phyloP scores from a whole-genome alignment of 35 echinoderm and acorn worm species.

The Lytechinus pictus region DNA sequence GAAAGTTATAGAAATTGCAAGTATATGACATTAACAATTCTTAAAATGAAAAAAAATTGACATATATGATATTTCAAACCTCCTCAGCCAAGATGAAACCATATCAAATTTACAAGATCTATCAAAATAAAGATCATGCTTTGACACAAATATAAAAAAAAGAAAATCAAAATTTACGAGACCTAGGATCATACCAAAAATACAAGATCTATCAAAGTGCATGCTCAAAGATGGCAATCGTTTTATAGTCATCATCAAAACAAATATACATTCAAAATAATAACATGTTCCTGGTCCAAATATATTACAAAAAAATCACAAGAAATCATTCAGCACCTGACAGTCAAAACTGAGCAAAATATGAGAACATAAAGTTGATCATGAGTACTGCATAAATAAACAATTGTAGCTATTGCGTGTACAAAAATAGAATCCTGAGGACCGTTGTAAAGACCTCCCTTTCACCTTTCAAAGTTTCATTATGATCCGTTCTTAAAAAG shows the following conservation, averaged over 20 bases:
- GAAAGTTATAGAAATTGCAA: too few relatives aligned
- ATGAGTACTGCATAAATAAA: background rate
- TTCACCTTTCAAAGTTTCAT: background rate
- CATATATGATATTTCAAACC: background rate
- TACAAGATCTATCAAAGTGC: background rate
- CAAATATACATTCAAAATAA: background rate
- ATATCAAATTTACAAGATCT: background rate
- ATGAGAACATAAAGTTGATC: background rate
- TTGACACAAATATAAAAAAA: too few relatives aligned
- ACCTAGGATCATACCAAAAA: too few relatives aligned
- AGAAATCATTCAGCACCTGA: background rate
- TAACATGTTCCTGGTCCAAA: background rate
- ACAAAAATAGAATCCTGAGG: background rate
- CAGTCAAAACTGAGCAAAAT: background rate
- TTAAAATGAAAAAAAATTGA: too few relatives aligned
- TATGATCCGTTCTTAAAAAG: background rate
- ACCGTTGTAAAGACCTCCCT: background rate
- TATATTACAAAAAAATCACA: background rate
- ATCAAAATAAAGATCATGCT: too few relatives aligned
- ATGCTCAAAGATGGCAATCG: background rate
- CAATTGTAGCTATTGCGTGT: constrained; percentile 4
- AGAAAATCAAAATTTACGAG: too few relatives aligned
- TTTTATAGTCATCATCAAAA: background rate
- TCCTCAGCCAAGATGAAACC: background rate
- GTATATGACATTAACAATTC: too few relatives aligned